Evolutionary conservation across 1,140 invertebrate genomes (phyloP), one percentile per base, ranked within the genome.

Genomic region (Helicoverpa zea): DNA sequence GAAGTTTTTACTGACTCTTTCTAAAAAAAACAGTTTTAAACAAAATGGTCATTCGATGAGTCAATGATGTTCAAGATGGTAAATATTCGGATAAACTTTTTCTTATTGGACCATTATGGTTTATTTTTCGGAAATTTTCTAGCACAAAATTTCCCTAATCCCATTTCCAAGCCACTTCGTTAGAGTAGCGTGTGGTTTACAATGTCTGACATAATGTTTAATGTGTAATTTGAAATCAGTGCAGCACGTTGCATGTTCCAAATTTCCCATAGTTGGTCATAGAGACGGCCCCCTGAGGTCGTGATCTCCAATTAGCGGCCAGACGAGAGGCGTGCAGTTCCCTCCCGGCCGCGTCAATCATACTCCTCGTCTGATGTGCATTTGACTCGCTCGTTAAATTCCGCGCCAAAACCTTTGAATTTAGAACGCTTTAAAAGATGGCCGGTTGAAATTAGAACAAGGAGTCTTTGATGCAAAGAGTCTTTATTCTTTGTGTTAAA

Each of bases 281-380:
- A 49, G 64, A 68, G 43, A n/a, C 23, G 16, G 64, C 11, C 64
- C 64, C 64, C 64, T 49, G 64, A 68, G 64, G 64, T 68, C 64
- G 64, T 68, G 64, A 68, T 68, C 64, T 23, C 43, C 64, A 68
- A 68, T 68, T 68, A 68, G 49, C 18, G 58, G 18, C 18, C 64
- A 68, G 64, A 23, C 64, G 10, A 43, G n/a, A 66, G 43, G 49
- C 49, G 64, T 47, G 64, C 12, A 68, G 13, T 43, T 68, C 64
- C 12, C 43, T 9, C 47, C 49, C 64, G 43, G 64, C 18, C 64
- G 64, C 64, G 43, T 49, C 64, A 68, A 68, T 49, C n/a, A 49
- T 18, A n/a, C 35, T 12, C 3, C 64, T 51, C 49, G 64, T 47
- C 12, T 43, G 35, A 43, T 43, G 35, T 43, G 35, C 35, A 18